Evolutionary conservation across 2,888 invertebrate species (phyloP).

Genomic region (Polymixis flavicincta): DNA sequence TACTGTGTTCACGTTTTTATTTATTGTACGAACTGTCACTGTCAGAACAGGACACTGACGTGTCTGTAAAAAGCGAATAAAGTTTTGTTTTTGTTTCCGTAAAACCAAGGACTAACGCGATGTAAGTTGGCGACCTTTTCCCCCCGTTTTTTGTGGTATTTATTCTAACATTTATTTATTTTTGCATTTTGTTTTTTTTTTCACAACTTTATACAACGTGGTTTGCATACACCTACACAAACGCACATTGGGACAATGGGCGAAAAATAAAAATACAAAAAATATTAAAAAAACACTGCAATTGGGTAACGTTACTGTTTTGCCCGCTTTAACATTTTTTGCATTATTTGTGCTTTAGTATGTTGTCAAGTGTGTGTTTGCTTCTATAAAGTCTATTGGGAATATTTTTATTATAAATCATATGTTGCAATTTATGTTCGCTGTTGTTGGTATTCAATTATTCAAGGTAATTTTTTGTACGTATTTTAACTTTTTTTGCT

Average conservation of each 20-base stretch:
- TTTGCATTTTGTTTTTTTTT: slow-evolving; percentile 68
- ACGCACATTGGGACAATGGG: slow-evolving; percentile 81
- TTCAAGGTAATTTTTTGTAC: slow-evolving; percentile 95
- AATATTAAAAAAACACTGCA: slow-evolving; percentile 65
- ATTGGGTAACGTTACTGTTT: slow-evolving; percentile 80
- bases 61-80: slow-evolving; percentile 67
- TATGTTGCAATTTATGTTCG: slow-evolving; percentile 99
- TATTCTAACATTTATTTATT: slow-evolving; percentile 70
- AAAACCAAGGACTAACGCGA: slow-evolving; percentile 82
- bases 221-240: slow-evolving; percentile 74
- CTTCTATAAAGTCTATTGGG: slow-evolving; percentile 99
- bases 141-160: slow-evolving; percentile 62
- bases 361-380: slow-evolving; percentile 99
- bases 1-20: slow-evolving; percentile 73
- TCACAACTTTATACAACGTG: slow-evolving; percentile 78
- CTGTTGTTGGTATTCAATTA: slow-evolving; percentile 99
- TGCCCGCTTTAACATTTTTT: slow-evolving; percentile 68
- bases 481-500: slow-evolving; percentile 1
- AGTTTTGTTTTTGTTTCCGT: slow-evolving; percentile 73
- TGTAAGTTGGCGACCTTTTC: slow-evolving; percentile 78
- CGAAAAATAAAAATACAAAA: slow-evolving; percentile 63
- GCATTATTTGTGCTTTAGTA: slow-evolving; percentile 91
- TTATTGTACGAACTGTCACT: slow-evolving; percentile 69
- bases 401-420: slow-evolving; percentile 99
- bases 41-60: slow-evolving; percentile 86